phyloP scores from a whole-genome alignment of 1,140 invertebrate genomes.

The Mycetomoellerius zeteki region DNA sequence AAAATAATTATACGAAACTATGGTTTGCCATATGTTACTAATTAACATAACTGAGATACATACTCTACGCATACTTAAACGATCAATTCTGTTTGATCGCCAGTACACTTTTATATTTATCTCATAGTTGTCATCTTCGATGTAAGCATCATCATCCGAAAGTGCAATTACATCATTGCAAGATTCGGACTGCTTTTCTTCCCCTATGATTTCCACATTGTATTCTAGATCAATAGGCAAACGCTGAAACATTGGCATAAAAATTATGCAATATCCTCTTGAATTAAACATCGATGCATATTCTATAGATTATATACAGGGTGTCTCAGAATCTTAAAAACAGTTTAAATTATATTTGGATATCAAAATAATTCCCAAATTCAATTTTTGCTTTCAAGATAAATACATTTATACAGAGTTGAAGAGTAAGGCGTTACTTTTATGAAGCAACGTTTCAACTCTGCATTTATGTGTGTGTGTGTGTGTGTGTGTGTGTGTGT shows the following conservation, averaged over 20 bases:
- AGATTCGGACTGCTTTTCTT: not conserved
- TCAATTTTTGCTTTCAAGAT: too few species aligned
- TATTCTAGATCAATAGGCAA: not conserved
- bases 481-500: too few species aligned
- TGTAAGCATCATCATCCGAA: conserved; percentile 4
- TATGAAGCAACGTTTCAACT: too few species aligned
- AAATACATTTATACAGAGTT: too few species aligned
- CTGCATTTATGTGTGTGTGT: too few species aligned
- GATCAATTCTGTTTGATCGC: conserved; percentile 74
- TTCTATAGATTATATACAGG: not conserved
- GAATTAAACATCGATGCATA: not conserved
- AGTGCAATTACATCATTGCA: conserved; percentile 23
- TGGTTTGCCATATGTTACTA: not conserved
- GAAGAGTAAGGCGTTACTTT: too few species aligned
- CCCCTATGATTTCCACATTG: conserved; percentile 34
- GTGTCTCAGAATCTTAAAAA: too few species aligned
- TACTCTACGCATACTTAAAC: conserved; percentile 76
- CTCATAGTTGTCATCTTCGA: conserved; percentile 75
- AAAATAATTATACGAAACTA: conserved; percentile 12
- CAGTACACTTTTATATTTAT: conserved; percentile 78
- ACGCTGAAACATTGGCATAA: not conserved
- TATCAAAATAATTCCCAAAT: too few species aligned
- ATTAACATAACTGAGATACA: not conserved
- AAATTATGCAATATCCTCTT: not conserved
- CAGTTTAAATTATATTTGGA: too few species aligned